These are phyloP conservation scores for Acanthosoma haemorrhoidale DNA, from an alignment of 2,888 invertebrate genomes.

Conservation along the genomic window DNA sequence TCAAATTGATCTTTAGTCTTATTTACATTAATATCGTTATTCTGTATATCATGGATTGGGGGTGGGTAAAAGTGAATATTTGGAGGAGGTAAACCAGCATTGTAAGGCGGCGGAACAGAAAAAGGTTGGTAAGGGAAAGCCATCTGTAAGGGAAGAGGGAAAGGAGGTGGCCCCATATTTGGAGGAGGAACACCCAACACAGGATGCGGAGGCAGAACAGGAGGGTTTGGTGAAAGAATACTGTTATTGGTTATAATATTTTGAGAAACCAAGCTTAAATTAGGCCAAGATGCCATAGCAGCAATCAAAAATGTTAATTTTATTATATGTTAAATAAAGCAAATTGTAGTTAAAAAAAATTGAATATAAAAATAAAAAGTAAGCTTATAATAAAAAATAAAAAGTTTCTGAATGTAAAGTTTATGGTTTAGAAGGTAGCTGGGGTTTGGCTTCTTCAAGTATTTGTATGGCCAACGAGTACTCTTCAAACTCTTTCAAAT, in stretches of 20 bases:
- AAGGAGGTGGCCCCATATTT: neutral
- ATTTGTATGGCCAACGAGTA: constrained; percentile 63
- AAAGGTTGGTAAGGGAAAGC: constrained; percentile 11
- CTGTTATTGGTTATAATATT: neutral
- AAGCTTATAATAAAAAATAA: constrained; percentile 20
- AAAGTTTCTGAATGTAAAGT: neutral
- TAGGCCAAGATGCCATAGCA: constrained; percentile 14
- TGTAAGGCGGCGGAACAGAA: constrained; percentile 24
- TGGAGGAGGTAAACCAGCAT: constrained; percentile 13
- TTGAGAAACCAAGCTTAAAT: neutral
- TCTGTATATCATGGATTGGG: neutral
- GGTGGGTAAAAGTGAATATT: neutral
- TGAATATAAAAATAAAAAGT: neutral
- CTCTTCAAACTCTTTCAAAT: constrained; percentile 68
- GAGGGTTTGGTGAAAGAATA: neutral
- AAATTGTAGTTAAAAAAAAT: constrained; percentile 2
- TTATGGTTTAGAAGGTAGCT: constrained; percentile 30
- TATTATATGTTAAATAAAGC: neutral
- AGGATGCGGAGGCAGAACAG: neutral
- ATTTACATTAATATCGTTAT: neutral
- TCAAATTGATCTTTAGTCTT: neutral
- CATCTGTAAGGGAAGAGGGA: neutral
- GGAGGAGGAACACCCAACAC: neutral
- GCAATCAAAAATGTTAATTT: neutral
- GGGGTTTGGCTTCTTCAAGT: constrained; percentile 52